phyloP scores from a whole-genome alignment of 2,888 invertebrate genomes.

The Harpagoxenus sublaevis region DNA sequence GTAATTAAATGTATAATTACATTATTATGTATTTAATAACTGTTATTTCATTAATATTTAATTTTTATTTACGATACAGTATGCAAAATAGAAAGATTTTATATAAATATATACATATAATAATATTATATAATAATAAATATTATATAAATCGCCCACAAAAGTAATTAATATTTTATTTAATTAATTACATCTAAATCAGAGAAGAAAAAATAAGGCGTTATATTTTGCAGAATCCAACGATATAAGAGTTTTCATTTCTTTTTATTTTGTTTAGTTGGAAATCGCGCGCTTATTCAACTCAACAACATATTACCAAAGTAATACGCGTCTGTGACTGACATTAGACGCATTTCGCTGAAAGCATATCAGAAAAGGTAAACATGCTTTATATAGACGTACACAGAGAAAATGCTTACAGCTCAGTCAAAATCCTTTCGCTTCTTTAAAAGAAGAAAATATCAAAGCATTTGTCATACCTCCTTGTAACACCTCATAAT shows the following conservation, averaged over 20 bases:
- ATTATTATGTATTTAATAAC: not conserved
- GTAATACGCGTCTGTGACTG: constrained; percentile 43
- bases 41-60: not conserved
- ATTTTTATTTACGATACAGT: not conserved
- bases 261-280: not conserved
- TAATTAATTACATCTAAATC: not conserved
- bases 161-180: not conserved
- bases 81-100: not conserved
- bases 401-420: constrained; percentile 30
- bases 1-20: not conserved
- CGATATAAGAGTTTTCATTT: not conserved
- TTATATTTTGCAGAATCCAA: not conserved
- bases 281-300: constrained; percentile 3
- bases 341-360: constrained; percentile 41
- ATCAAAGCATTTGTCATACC: constrained; percentile 12
- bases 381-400: constrained; percentile 49
- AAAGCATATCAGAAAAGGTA: constrained; percentile 45
- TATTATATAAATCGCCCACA: not conserved
- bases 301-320: not conserved
- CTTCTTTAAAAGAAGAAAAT: constrained; percentile 21
- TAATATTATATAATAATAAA: not conserved
- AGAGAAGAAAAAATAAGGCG: not conserved
- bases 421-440: constrained; percentile 25
- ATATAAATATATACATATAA: not conserved
- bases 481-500: not conserved